phyloP scores from a whole-genome alignment of 2,113 vertebrate species.

The Serilophus lunatus region DNA sequence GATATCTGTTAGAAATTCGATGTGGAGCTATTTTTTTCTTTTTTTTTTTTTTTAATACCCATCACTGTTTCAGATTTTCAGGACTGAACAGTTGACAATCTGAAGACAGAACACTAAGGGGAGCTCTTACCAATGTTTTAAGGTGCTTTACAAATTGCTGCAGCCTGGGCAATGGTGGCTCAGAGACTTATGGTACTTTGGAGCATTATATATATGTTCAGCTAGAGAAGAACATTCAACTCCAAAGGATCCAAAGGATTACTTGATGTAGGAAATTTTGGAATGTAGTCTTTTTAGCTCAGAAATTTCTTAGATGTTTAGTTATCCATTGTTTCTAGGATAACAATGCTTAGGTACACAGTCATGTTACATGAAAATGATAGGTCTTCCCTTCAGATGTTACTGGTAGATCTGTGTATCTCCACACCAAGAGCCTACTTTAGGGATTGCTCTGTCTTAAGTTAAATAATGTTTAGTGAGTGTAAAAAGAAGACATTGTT shows the following conservation, averaged over 20 bases:
- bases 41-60: background rate
- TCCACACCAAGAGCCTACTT: background rate
- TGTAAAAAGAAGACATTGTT: background rate
- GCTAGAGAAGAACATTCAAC: background rate
- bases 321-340: background rate
- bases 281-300: background rate
- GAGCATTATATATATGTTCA: background rate
- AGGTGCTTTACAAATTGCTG: background rate
- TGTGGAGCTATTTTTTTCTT: background rate
- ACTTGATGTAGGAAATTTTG: background rate
- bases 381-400: background rate
- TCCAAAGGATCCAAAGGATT: background rate
- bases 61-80: background rate
- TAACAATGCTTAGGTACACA: background rate
- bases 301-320: background rate
- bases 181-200: background rate
- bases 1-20: background rate
- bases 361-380: background rate
- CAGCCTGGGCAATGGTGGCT: background rate
- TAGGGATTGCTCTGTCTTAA: background rate
- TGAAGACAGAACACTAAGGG: conserved; percentile 45
- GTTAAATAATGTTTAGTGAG: background rate
- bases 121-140: conserved; percentile 53
- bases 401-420: background rate
- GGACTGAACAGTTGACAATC: background rate